Conservation (phyloP, 2,797 vertebrate genomes). For the Ataeniobius toweri region DNA sequence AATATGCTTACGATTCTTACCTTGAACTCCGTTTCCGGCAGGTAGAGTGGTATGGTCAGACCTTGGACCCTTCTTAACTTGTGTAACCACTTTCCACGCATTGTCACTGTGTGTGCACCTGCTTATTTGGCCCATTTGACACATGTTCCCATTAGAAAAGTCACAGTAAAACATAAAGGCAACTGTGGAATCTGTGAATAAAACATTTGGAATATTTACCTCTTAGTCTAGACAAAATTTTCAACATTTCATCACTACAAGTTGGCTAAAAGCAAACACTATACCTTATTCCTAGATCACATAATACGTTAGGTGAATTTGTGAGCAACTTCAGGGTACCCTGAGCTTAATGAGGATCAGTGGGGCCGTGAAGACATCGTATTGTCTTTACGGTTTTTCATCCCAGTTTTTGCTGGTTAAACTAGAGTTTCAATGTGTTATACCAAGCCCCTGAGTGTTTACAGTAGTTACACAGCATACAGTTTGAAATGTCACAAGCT, state of each 20-base stretch:
- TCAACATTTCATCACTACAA: not conserved
- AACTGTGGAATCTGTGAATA: conserved; percentile 42
- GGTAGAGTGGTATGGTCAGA: conserved; percentile 57
- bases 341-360: not conserved
- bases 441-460: too few relatives aligned
- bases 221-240: not conserved
- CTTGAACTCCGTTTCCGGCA: not conserved
- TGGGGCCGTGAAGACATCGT: too few relatives aligned
- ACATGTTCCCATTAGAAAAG: conserved; percentile 36
- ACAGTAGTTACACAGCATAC: too few relatives aligned
- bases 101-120: conserved; percentile 13
- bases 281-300: not conserved
- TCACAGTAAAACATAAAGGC: conserved; percentile 52
- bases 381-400: too few relatives aligned
- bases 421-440: too few relatives aligned
- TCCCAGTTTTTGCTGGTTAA: too few relatives aligned
- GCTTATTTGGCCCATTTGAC: conserved; percentile 48
- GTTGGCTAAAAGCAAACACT: not conserved
- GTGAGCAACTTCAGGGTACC: not conserved
- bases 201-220: not conserved
- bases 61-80: conserved; percentile 5
- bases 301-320: not conserved
- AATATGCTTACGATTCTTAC: conserved; percentile 12
- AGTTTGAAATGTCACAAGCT: too few relatives aligned
- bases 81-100: conserved; percentile 30